Conservation (phyloP, 1,140 invertebrate genomes). For the Hycleus phaleratus region DNA sequence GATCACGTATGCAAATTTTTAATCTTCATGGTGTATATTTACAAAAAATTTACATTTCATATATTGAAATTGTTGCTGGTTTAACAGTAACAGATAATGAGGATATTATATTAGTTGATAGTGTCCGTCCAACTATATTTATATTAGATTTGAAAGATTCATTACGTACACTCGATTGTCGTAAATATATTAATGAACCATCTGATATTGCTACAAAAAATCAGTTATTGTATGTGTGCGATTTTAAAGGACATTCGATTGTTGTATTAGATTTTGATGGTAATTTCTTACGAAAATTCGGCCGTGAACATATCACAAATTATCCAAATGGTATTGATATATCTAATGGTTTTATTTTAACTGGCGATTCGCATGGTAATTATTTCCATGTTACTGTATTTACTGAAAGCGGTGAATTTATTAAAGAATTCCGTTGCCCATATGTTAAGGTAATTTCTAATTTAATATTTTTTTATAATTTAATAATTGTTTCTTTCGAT, state of each 20-base stretch:
- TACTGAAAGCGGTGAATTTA: background rate
- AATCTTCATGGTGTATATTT: background rate
- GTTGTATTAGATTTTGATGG: constrained; percentile 1
- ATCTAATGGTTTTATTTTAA: background rate
- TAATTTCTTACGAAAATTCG: background rate
- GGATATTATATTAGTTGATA: constrained; percentile 4
- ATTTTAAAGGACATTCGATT: constrained; percentile 1
- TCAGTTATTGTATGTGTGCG: background rate
- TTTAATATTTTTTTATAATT: background rate
- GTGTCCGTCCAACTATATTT: constrained; percentile 6
- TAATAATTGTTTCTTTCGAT: background rate
- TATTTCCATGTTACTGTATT: constrained; percentile 4
- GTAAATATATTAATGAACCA: background rate
- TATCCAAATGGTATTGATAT: constrained; percentile 7
- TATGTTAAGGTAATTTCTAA: constrained; percentile 1
- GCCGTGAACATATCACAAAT: background rate
- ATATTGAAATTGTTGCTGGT: constrained; percentile 7
- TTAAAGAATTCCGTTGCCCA: constrained; percentile 3
- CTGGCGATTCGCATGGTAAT: constrained; percentile 7
- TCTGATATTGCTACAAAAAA: background rate
- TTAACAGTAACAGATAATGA: background rate
- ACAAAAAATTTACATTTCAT: constrained; percentile 3
- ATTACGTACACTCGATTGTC: constrained; percentile 2
- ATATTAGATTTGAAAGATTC: constrained; percentile 1
- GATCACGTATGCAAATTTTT: constrained; percentile 6